These are phyloP conservation scores for Sparus aurata DNA, from an alignment of 2,797 vertebrate genomes.

Conservation along the genomic window DNA sequence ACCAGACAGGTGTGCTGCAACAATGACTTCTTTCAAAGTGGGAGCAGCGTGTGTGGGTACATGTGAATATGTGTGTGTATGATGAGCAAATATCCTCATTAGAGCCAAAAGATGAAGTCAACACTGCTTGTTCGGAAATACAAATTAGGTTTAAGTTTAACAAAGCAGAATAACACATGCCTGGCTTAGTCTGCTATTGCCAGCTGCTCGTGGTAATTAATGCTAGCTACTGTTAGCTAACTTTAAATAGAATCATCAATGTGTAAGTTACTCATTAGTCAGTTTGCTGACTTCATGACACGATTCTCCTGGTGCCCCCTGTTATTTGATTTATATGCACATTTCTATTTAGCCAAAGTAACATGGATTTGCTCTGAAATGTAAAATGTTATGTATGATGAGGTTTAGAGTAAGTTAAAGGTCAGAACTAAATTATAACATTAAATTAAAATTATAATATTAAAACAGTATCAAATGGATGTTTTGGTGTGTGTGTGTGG, in stretches of 20 bases:
- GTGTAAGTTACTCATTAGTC: no score
- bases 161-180: no score
- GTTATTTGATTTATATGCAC: background rate
- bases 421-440: no score
- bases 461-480: no score
- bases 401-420: no score
- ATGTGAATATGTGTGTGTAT: constrained; percentile 3
- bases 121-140: background rate
- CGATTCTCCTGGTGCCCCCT: background rate
- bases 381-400: no score
- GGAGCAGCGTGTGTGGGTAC: constrained; percentile 8
- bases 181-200: background rate
- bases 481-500: no score
- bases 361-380: no score
- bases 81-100: constrained; percentile 1
- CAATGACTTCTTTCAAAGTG: constrained; percentile 67
- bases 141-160: background rate
- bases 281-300: background rate
- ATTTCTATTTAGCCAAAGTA: no score
- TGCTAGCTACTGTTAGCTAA: background rate
- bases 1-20: constrained; percentile 71
- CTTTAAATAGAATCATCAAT: background rate
- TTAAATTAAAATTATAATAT: no score
- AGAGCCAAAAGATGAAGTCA: background rate
- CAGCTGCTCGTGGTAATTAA: no score